Evolutionary conservation across 35 echinoderm and acorn worm genomes (phyloP).

Genomic region (Lytechinus variegatus): DNA sequence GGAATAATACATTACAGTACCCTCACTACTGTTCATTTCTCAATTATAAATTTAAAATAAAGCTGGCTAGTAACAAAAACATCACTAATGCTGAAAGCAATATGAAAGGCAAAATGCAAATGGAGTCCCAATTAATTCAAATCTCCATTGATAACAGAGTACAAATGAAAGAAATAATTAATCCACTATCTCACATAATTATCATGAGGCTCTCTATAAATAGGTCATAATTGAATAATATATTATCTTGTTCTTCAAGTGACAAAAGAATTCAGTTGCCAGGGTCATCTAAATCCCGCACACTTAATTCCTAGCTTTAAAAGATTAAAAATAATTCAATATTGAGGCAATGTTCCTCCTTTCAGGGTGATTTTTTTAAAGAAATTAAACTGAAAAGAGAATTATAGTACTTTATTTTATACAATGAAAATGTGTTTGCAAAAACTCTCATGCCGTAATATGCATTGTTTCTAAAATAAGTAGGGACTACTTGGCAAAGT

Average conservation of each 20-base stretch:
- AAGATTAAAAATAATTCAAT: not conserved
- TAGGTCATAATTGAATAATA: not conserved
- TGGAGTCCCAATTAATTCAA: not conserved
- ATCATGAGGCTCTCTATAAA: conserved; percentile 13
- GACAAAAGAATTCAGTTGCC: not conserved
- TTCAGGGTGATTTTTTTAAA: not conserved
- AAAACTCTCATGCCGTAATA: not conserved
- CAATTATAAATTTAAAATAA: not conserved
- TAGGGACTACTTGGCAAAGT: not conserved
- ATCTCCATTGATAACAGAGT: not conserved
- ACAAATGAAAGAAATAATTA: not conserved
- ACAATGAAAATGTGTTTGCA: not conserved
- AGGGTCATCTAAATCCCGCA: not conserved
- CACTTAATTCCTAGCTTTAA: not conserved
- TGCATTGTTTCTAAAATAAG: not conserved
- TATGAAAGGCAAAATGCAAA: not conserved
- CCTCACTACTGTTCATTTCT: not conserved
- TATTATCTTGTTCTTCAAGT: conserved; percentile 5
- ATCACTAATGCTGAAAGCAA: not conserved
- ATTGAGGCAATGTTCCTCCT: not conserved
- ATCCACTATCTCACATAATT: not conserved
- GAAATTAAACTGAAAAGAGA: not conserved
- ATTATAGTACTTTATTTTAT: not conserved
- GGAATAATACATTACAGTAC: not conserved
- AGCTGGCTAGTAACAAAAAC: not conserved